Base-by-base conservation (phyloP, 1,140 invertebrate genomes). In the Drosophila pallidifrons region DNA sequence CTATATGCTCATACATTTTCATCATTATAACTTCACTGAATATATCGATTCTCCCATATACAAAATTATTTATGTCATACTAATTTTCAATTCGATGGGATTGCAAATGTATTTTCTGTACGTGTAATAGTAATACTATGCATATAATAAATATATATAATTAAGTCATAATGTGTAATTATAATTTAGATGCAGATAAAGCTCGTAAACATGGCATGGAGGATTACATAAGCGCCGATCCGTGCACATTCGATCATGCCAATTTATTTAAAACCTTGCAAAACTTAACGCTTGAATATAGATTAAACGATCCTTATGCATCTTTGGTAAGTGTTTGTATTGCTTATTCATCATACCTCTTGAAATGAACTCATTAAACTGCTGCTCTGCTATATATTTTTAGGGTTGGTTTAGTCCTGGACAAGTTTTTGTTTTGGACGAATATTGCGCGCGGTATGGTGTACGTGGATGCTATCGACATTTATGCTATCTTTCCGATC, bases 361-460 rank as follows among this genome's bases (percentile, higher is more conserved):
- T 2, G 2, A 38, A 38, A 38, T 38, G 6, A 38, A 38, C 20
- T 38, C 2, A 38, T 38, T 38, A 10, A 10, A 10, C 7, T 38
- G 8, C n/a, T 3, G 2, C 11, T 38, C 35, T 38, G 10, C 6
- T 11, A 49, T 30, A 30, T 46, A 30, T 72, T 70, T 20, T 49
- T 45, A 98, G 97, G 99, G 99, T 73, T 99, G 99, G 99, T 99
- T 99, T 92, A 99, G 98, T 82, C 99, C 99, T 0, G 99, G 98
- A 5, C 99, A 99, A 95, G 96, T 99, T 10, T 99, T 99, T 94
- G 97, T 99, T 7, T 93, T 99, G 55, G 99, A 99, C 93, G 99
- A 99, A 93, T 99, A 99, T 93, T 99, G 98, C 93, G 98, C 99
- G 2, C 96, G 94, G 77, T 99, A 99, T 93, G 99, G 99, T 51